Conservation (phyloP, 2,113 vertebrate genomes). For the Callorhinus ursinus region DNA sequence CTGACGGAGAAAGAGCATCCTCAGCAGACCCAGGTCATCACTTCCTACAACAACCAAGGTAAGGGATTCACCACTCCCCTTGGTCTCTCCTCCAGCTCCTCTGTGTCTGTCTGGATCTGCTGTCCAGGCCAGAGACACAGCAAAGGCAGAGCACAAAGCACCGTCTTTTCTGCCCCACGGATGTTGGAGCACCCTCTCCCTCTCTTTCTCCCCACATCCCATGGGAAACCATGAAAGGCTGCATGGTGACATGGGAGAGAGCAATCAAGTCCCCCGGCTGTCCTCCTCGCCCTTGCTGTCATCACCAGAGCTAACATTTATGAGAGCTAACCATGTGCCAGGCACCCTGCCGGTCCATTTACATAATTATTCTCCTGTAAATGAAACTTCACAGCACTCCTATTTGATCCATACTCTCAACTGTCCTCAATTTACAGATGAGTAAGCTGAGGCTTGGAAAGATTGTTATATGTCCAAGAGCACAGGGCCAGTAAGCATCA, state of each 20-base stretch:
- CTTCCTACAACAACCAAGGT: conserved; percentile 80
- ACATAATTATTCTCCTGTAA: background rate
- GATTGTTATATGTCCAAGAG: background rate
- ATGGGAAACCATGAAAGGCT: background rate
- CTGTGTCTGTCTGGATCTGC: too few species aligned
- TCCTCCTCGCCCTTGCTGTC: background rate
- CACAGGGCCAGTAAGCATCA: background rate
- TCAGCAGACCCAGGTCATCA: conserved; percentile 69
- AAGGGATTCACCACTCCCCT: background rate
- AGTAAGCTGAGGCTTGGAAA: conserved; percentile 13
- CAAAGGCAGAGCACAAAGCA: background rate
- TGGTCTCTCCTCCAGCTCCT: background rate
- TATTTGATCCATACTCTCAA: background rate
- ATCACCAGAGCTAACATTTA: background rate
- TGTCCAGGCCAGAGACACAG: background rate
- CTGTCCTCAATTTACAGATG: background rate
- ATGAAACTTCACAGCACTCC: background rate
- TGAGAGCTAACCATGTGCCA: background rate
- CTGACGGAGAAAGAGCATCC: conserved; percentile 27
- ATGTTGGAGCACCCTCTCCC: background rate
- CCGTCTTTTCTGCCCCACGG: background rate
- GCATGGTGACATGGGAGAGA: background rate
- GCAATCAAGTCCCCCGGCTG: background rate
- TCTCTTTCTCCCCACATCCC: background rate
- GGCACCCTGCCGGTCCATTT: background rate